Percentiles rank a stretch among this genome's conserved stretches.
Evolutionary conservation across 1,140 invertebrate species (phyloP).

Genomic region (Orchesella cincta): DNA sequence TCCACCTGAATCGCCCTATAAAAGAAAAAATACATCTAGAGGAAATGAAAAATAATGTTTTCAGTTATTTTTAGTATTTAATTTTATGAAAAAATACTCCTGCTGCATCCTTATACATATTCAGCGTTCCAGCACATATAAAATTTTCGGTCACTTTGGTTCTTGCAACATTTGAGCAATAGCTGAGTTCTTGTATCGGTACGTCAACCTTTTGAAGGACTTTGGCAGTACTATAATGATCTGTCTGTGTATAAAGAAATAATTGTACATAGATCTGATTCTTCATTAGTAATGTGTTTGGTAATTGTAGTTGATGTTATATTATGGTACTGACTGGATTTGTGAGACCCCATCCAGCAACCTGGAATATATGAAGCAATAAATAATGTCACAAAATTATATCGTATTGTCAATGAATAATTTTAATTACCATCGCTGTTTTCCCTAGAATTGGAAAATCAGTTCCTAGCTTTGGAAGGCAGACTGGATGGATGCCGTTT

Average conservation of each 20-base stretch:
- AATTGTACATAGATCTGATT: not conserved
- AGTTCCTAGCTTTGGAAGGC: not conserved
- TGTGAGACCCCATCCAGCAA: not conserved
- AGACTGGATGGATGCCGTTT: not conserved
- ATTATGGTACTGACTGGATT: not conserved
- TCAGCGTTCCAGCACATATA: not conserved
- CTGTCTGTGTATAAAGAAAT: not conserved
- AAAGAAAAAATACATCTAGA: not conserved
- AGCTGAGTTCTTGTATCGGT: not conserved
- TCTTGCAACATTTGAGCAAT: not conserved
- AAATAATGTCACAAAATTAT: too few relatives aligned
- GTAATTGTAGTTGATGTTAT: too few relatives aligned
- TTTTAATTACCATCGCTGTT: not conserved
- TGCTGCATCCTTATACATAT: not conserved
- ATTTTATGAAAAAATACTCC: not conserved
- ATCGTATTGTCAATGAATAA: too few relatives aligned
- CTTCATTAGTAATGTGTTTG: too few relatives aligned
- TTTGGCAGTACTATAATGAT: not conserved
- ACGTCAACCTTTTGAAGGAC: not conserved
- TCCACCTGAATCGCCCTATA: conserved; percentile 3
- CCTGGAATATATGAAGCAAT: too few relatives aligned
- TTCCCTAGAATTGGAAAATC: not conserved
- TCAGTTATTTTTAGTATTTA: not conserved
- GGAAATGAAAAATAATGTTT: not conserved
- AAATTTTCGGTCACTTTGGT: not conserved